These are phyloP conservation scores for Acanthurus lineatus DNA, from an alignment of 2,797 vertebrate genomes.

Conservation along the genomic window DNA sequence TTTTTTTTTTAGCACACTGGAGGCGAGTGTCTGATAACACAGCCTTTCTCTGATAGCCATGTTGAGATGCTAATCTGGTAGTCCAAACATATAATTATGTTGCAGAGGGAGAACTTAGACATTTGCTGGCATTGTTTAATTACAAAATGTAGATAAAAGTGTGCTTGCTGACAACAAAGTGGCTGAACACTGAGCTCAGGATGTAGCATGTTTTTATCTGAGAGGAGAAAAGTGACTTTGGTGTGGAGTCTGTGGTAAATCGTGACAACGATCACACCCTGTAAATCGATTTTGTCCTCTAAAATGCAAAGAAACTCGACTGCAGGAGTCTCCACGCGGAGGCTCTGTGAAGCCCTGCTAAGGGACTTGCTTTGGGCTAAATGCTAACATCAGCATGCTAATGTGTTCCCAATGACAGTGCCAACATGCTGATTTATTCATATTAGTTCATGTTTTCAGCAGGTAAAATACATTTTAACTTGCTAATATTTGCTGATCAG, in stretches of 20 bases:
- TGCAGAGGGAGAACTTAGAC: conserved; percentile 15
- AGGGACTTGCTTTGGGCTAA: neutral
- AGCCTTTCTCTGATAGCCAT: conserved; percentile 39
- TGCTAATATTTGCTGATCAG: neutral
- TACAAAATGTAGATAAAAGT: neutral
- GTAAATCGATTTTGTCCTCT: neutral
- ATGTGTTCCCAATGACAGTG: neutral
- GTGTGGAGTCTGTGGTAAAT: neutral
- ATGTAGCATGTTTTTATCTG: neutral
- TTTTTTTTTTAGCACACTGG: conserved; percentile 41
- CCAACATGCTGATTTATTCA: neutral
- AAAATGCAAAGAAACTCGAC: neutral
- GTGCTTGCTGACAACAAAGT: conserved; percentile 1
- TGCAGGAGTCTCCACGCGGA: no score
- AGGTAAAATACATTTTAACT: neutral
- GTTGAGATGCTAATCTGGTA: conserved; percentile 63
- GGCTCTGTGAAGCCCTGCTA: neutral
- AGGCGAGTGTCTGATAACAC: conserved; percentile 56
- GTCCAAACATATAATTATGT: conserved; percentile 51
- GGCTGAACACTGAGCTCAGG: neutral
- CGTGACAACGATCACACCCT: neutral
- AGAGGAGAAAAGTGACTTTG: neutral
- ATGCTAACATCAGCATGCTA: neutral
- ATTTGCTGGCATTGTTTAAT: conserved; percentile 20
- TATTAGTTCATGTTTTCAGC: neutral